Evolutionary conservation across 1,140 invertebrate genomes (phyloP).

Genomic region (Calliphora vicina): DNA sequence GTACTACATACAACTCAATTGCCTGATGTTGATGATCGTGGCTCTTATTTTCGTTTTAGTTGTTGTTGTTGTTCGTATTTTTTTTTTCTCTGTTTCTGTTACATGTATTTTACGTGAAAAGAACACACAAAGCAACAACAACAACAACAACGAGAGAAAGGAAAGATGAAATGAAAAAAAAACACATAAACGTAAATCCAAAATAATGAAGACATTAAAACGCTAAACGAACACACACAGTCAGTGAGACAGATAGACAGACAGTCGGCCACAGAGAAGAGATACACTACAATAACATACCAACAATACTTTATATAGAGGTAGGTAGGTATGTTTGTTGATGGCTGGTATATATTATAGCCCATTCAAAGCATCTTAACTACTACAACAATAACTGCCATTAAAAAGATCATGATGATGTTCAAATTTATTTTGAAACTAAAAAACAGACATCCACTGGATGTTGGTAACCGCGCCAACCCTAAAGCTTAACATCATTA

Average conservation of each 20-base stretch:
- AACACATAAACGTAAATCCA: constrained; percentile 31
- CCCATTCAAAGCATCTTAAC: constrained; percentile 31
- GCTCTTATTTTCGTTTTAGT: background rate
- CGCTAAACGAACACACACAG: constrained; percentile 16
- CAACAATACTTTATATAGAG: background rate
- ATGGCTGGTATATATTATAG: background rate
- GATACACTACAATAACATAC: background rate
- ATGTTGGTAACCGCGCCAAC: background rate
- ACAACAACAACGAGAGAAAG: constrained; percentile 25
- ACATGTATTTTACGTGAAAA: constrained; percentile 9
- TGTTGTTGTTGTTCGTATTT: background rate
- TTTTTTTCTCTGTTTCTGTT: background rate
- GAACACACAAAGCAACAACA: constrained; percentile 9
- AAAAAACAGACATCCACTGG: background rate
- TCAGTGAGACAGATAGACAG: constrained; percentile 27
- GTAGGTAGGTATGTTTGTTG: background rate
- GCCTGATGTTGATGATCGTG: background rate
- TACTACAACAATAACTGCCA: constrained; percentile 22
- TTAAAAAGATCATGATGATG: background rate
- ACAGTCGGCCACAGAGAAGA: background rate
- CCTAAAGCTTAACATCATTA: background rate
- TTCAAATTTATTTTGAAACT: background rate
- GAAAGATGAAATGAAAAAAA: background rate
- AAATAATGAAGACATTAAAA: constrained; percentile 28
- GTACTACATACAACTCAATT: background rate